These are phyloP conservation scores for Bufotes viridis DNA, from an alignment of 2,797 vertebrate species.

Conservation along the genomic window DNA sequence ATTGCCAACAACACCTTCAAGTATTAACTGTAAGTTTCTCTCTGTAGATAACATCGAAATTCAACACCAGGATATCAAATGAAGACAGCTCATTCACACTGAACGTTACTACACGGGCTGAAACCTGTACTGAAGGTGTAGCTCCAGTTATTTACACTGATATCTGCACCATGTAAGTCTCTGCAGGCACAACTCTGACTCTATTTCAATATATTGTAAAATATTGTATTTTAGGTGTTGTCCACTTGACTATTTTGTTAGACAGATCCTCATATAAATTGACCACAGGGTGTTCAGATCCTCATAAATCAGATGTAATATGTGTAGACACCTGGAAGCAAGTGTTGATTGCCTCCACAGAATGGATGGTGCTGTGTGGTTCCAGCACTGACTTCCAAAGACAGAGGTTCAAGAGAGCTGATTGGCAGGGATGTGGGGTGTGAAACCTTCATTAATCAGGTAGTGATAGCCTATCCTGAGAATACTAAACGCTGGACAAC, in stretches of 20 bases:
- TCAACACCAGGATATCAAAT: conserved; percentile 66
- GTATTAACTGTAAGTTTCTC: not conserved
- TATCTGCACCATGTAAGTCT: conserved; percentile 67
- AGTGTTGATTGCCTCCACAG: too few species aligned
- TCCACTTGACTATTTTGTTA: not conserved
- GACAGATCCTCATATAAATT: not conserved
- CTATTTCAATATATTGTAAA: not conserved
- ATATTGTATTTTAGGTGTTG: not conserved
- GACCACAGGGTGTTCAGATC: too few species aligned
- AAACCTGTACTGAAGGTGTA: conserved; percentile 63
- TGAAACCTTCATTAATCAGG: too few species aligned
- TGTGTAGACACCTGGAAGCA: too few species aligned
- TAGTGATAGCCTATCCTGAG: too few species aligned
- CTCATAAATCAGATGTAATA: too few species aligned
- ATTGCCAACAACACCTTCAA: too few species aligned
- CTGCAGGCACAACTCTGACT: not conserved
- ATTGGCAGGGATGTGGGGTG: too few species aligned
- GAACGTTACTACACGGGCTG: conserved; percentile 64
- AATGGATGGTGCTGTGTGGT: too few species aligned
- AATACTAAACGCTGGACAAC: too few species aligned
- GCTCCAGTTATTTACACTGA: conserved; percentile 67
- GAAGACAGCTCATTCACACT: conserved; percentile 70
- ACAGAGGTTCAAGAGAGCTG: too few species aligned
- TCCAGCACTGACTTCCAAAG: too few species aligned
- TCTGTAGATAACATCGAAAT: conserved; percentile 66